Evolutionary conservation across 2,888 invertebrate genomes (phyloP).

Genomic region (Branchellion lobata): DNA sequence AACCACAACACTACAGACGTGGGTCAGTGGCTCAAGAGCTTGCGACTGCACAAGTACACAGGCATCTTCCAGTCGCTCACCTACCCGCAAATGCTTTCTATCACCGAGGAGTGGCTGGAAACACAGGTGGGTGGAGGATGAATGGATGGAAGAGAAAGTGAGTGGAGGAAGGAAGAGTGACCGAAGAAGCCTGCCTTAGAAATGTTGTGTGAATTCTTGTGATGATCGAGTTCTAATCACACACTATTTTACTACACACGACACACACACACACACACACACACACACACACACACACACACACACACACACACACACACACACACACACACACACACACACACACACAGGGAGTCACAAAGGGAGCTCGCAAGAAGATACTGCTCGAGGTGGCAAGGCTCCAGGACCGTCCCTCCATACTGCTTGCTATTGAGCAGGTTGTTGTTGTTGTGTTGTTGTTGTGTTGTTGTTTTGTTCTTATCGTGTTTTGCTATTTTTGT

Average conservation of each 20-base stretch:
- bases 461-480: too few species aligned
- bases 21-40: slow-evolving; percentile 28
- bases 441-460: slow-evolving; percentile 30
- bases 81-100: slow-evolving; percentile 65
- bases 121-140: slow-evolving; percentile 59
- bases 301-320: too few species aligned
- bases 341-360: slow-evolving; percentile 74
- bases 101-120: slow-evolving; percentile 80
- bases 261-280: background rate
- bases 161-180: too few species aligned
- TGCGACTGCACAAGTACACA: slow-evolving; percentile 38
- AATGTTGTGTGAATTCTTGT: too few species aligned
- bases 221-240: too few species aligned
- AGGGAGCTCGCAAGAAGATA: slow-evolving; percentile 93
- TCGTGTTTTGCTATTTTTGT: too few species aligned
- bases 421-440: slow-evolving; percentile 71
- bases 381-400: slow-evolving; percentile 84
- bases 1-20: slow-evolving; percentile 3
- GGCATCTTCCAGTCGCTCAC: slow-evolving; percentile 13
- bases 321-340: too few species aligned
- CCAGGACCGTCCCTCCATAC: slow-evolving; percentile 70
- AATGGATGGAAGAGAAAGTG: too few species aligned
- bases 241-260: too few species aligned
- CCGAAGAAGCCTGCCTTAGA: too few species aligned
- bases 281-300: background rate